These are phyloP conservation scores for Formica exsecta DNA, from an alignment of 1,140 invertebrate genomes.

Conservation along the genomic window DNA sequence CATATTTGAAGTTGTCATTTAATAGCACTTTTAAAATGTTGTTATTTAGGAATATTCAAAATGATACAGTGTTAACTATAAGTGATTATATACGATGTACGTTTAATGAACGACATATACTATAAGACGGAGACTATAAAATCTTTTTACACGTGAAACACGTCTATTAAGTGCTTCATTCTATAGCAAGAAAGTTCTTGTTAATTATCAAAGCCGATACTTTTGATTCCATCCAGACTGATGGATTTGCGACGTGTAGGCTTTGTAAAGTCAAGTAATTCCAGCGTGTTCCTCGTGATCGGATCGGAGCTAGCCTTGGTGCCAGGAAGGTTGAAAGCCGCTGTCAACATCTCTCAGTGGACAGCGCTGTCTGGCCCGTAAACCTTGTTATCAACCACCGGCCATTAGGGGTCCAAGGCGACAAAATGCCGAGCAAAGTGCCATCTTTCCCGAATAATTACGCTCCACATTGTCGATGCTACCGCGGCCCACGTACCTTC, in stretches of 20 bases:
- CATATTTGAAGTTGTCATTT: background rate
- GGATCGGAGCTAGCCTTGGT: slow-evolving; percentile 71
- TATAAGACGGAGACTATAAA: background rate
- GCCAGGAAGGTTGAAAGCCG: slow-evolving; percentile 85
- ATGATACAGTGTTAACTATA: background rate
- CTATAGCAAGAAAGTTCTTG: background rate
- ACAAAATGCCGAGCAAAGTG: slow-evolving; percentile 86
- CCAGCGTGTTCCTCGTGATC: slow-evolving; percentile 66
- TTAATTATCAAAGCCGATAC: slow-evolving; percentile 43
- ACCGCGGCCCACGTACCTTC: slow-evolving; percentile 81
- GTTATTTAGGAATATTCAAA: background rate
- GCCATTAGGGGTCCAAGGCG: slow-evolving; percentile 86
- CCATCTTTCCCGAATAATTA: slow-evolving; percentile 87
- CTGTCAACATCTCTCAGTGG: slow-evolving; percentile 87
- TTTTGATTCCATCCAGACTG: slow-evolving; percentile 42
- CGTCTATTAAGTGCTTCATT: background rate
- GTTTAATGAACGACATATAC: background rate
- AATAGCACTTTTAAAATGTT: background rate
- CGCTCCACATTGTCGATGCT: slow-evolving; percentile 81
- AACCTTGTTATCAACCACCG: slow-evolving; percentile 87
- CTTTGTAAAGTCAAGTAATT: slow-evolving; percentile 68
- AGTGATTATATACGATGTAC: background rate
- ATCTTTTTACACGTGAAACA: background rate
- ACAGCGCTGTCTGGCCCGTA: slow-evolving; percentile 82
- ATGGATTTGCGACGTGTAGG: slow-evolving; percentile 47